phyloP scores from a whole-genome alignment of 2,888 invertebrate species.

The Noctuana brunneofusca region DNA sequence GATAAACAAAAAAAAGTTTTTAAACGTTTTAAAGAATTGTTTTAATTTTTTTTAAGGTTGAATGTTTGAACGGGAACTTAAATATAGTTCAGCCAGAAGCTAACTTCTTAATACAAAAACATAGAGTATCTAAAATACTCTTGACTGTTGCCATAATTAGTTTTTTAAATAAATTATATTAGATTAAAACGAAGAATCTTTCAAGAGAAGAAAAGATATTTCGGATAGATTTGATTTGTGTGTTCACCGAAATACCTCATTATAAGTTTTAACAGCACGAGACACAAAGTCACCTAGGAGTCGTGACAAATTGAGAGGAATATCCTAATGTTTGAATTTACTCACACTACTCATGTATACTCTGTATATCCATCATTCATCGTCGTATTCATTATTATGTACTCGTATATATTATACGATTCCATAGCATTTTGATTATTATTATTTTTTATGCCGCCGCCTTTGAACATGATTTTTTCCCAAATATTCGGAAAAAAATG shows the following conservation, averaged over 20 bases:
- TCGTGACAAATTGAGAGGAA: slow-evolving; percentile 22
- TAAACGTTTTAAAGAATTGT: neutral
- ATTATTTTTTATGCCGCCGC: too few relatives aligned
- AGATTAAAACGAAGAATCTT: neutral
- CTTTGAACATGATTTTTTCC: neutral
- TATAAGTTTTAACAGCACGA: slow-evolving; percentile 76
- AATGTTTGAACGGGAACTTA: too few relatives aligned
- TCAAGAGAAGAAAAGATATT: neutral
- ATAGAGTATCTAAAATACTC: too few relatives aligned
- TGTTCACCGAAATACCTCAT: slow-evolving; percentile 57
- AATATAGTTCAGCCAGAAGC: too few relatives aligned
- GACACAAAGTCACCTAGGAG: slow-evolving; percentile 55
- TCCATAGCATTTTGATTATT: too few relatives aligned
- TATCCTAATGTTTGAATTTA: slow-evolving; percentile 15
- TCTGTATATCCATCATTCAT: neutral
- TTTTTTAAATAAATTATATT: neutral
- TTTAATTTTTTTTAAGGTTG: too few relatives aligned
- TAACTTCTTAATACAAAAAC: too few relatives aligned
- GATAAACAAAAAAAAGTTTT: neutral
- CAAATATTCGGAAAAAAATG: neutral
- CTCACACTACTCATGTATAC: neutral
- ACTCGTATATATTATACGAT: too few relatives aligned
- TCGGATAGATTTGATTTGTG: too few relatives aligned
- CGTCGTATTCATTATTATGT: neutral
- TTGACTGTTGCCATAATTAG: too few relatives aligned